These are phyloP conservation scores for Tachysurus fulvidraco DNA, from an alignment of 2,113 vertebrate genomes.

Conservation along the genomic window DNA sequence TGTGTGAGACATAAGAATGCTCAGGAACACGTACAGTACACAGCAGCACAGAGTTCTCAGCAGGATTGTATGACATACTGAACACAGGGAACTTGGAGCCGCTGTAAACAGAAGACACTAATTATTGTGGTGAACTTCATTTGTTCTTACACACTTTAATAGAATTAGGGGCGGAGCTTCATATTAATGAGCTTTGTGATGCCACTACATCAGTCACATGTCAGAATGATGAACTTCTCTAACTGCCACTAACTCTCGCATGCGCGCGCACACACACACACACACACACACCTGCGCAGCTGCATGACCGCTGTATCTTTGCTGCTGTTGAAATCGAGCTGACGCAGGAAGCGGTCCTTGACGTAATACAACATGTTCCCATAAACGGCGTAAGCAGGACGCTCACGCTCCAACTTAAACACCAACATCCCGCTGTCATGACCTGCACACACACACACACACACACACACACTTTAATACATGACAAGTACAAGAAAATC, in stretches of 20 bases:
- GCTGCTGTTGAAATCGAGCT: conserved; percentile 94
- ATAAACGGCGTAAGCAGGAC: conserved; percentile 91
- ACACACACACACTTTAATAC: conserved; percentile 14
- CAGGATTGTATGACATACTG: conserved; percentile 97
- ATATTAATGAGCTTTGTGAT: background rate
- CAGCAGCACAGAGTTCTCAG: conserved; percentile 92
- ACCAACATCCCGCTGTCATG: conserved; percentile 97
- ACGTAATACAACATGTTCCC: conserved; percentile 90
- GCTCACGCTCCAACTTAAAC: conserved; percentile 93
- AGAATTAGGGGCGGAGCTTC: background rate
- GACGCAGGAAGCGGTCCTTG: conserved; percentile 91
- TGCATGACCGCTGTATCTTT: conserved; percentile 97
- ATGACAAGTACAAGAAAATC: background rate
- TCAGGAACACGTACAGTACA: conserved; percentile 82
- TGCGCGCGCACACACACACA: too few species aligned
- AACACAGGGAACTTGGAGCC: conserved; percentile 97
- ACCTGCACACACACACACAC: conserved; percentile 66
- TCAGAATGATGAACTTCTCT: background rate
- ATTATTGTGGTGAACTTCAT: background rate
- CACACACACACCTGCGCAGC: conserved; percentile 80
- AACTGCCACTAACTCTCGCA: background rate
- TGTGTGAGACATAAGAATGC: background rate
- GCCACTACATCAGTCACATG: background rate
- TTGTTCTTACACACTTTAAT: background rate
- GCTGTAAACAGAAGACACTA: conserved; percentile 64